These are phyloP conservation scores for Alouatta palliata DNA, from an alignment of 2,113 vertebrate genomes.

Conservation along the genomic window DNA sequence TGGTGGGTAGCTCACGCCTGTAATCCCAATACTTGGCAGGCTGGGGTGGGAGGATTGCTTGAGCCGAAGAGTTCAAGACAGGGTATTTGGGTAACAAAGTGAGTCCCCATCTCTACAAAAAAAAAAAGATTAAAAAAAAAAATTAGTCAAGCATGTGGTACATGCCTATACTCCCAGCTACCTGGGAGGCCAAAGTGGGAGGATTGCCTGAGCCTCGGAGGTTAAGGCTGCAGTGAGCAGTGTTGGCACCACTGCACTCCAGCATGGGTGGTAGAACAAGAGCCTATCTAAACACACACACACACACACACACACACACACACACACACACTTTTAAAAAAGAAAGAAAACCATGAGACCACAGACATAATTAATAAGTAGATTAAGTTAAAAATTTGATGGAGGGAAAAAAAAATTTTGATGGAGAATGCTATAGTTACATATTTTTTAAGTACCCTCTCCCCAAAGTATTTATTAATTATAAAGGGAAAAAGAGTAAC, in stretches of 20 bases:
- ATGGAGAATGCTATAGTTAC: neutral
- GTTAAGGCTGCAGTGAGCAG: neutral
- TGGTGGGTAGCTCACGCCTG: too few relatives aligned
- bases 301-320: fast-evolving
- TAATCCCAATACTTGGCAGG: neutral
- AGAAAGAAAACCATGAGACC: neutral
- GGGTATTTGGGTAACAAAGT: neutral
- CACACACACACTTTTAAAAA: neutral
- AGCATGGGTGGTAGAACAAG: neutral
- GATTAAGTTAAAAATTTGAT: neutral
- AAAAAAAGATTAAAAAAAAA: neutral
- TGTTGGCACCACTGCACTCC: neutral
- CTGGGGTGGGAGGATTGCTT: neutral
- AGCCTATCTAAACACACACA: neutral
- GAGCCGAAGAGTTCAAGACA: neutral
- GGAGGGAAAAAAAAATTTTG: neutral
- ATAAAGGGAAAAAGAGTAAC: neutral
- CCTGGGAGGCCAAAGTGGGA: neutral
- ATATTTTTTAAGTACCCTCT: neutral
- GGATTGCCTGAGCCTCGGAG: neutral
- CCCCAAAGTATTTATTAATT: neutral
- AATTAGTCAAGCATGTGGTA: neutral
- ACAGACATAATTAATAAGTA: neutral
- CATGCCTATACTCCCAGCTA: neutral
- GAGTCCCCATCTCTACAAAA: neutral